Conservation (phyloP, 2,113 vertebrate genomes). For the Phocoena phocoena region DNA sequence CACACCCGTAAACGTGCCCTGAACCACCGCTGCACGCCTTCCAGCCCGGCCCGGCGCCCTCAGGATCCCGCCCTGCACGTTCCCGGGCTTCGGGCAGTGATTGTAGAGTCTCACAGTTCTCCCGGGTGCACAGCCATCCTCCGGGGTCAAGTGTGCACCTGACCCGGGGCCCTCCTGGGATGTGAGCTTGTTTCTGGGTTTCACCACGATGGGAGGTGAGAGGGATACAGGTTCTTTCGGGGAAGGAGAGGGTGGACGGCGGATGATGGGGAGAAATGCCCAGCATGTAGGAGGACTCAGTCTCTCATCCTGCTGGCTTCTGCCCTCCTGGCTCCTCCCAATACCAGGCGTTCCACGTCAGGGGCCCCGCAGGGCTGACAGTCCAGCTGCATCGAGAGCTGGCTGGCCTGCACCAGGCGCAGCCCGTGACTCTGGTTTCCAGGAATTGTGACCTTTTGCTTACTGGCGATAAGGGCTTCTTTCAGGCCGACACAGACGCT, state of each 20-base stretch:
- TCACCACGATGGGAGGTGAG: neutral
- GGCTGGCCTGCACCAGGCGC: accelerated
- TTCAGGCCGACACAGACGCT: neutral
- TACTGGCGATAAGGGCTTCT: neutral
- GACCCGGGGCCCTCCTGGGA: neutral
- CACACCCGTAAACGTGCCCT: accelerated
- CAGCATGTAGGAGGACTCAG: neutral
- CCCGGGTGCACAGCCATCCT: accelerated
- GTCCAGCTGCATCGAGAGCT: neutral
- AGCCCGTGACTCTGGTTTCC: neutral
- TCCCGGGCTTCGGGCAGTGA: neutral
- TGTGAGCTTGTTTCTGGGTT: neutral
- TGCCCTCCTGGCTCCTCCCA: neutral
- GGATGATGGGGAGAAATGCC: neutral
- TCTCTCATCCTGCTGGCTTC: accelerated
- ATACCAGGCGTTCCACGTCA: accelerated
- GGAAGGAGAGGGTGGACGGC: accelerated
- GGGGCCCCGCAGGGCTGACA: neutral
- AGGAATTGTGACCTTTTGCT: neutral
- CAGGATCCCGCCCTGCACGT: accelerated
- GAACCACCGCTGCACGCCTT: accelerated
- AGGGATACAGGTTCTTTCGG: too few species aligned
- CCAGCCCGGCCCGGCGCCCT: neutral
- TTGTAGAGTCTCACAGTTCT: accelerated
- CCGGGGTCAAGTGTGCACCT: accelerated